Evolutionary conservation across 2,113 vertebrate genomes (phyloP).

Genomic region (Meriones unguiculatus): DNA sequence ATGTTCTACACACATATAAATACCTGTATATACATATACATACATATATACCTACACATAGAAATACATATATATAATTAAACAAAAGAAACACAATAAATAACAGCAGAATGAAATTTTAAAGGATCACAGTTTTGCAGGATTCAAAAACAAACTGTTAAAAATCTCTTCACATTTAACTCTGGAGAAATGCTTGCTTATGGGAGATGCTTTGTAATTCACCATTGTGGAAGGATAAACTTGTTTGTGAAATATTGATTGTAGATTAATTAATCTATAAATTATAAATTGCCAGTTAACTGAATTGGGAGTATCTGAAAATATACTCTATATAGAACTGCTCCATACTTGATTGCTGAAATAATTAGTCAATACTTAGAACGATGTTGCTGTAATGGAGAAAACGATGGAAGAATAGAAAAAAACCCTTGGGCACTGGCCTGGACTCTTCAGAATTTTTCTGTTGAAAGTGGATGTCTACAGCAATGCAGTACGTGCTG

Average conservation of each 20-base stretch:
- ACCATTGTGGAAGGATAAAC: not conserved
- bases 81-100: slow-evolving; percentile 16
- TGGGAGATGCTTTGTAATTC: slow-evolving; percentile 6
- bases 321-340: not conserved
- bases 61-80: not conserved
- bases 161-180: not conserved
- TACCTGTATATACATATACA: not conserved
- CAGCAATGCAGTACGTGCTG: not conserved
- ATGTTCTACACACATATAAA: not conserved
- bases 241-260: not conserved
- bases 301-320: slow-evolving; percentile 21
- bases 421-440: not conserved
- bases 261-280: not conserved
- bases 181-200: not conserved
- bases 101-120: slow-evolving; percentile 11
- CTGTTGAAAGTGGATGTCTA: not conserved
- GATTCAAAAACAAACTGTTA: slow-evolving; percentile 28
- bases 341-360: not conserved
- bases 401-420: not conserved
- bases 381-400: rapidly evolving
- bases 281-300: slow-evolving; percentile 9
- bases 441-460: not conserved
- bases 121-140: slow-evolving; percentile 58
- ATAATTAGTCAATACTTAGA: not conserved
- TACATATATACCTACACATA: not conserved